Conservation (phyloP, 2,797 vertebrate species). For the Mastacembelus armatus region DNA sequence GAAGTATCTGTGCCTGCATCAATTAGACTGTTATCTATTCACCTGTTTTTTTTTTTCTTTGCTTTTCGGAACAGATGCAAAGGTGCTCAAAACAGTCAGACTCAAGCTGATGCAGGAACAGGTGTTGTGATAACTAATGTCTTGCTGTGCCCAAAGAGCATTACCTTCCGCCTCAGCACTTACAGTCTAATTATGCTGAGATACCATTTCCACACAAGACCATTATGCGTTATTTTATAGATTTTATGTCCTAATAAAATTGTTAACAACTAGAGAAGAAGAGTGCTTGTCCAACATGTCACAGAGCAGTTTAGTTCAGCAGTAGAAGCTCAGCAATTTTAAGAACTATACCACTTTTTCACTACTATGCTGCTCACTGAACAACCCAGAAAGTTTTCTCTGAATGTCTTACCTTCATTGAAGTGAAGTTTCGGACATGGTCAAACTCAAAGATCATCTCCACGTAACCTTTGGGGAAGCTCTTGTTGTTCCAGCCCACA, state of each 20-base stretch:
- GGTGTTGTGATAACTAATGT: slow-evolving; percentile 33
- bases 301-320: background rate
- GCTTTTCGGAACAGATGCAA: background rate
- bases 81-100: background rate
- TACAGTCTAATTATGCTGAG: slow-evolving; percentile 27
- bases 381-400: background rate
- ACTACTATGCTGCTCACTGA: background rate
- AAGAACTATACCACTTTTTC: background rate
- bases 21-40: background rate
- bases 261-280: slow-evolving; percentile 4
- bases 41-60: background rate
- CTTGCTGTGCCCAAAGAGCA: slow-evolving; percentile 18
- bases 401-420: slow-evolving; percentile 90
- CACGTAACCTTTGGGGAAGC: slow-evolving; percentile 86
- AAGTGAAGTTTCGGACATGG: slow-evolving; percentile 93
- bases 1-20: background rate
- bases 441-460: slow-evolving; percentile 97
- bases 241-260: slow-evolving; percentile 30
- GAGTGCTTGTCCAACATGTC: background rate
- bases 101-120: slow-evolving; percentile 1
- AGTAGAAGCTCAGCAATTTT: slow-evolving; percentile 30
- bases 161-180: slow-evolving; percentile 2
- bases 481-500: slow-evolving; percentile 95
- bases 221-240: slow-evolving; percentile 19
- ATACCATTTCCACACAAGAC: slow-evolving; percentile 18